Evolutionary conservation across 1,140 invertebrate species (phyloP).

Genomic region (Portunus trituberculatus): DNA sequence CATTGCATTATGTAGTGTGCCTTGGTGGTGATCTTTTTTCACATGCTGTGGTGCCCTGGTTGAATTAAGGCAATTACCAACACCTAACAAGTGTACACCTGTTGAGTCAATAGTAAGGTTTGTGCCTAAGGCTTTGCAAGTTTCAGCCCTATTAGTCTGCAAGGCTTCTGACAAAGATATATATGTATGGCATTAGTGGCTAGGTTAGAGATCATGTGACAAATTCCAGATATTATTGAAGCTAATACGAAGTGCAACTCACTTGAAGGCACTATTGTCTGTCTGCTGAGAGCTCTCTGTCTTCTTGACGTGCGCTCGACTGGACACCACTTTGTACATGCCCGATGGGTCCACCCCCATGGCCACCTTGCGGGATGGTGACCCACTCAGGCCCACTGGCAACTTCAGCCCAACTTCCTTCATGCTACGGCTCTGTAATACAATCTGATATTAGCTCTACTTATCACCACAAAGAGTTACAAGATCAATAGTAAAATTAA

Average conservation of each 20-base stretch:
- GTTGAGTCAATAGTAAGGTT: too few relatives aligned
- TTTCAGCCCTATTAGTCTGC: not conserved
- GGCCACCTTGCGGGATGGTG: conserved; percentile 64
- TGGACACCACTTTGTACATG: conserved; percentile 74
- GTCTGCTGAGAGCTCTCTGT: conserved; percentile 84
- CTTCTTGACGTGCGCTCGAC: conserved; percentile 79
- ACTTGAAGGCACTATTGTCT: conserved; percentile 83
- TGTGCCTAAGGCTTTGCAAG: too few relatives aligned
- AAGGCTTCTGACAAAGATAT: not conserved
- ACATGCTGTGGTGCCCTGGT: too few relatives aligned
- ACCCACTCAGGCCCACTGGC: conserved; percentile 70
- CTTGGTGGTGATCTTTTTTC: too few relatives aligned
- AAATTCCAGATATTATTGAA: not conserved
- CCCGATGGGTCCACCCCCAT: conserved; percentile 70
- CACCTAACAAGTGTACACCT: too few relatives aligned
- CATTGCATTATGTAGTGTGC: too few relatives aligned
- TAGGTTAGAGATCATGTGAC: too few relatives aligned
- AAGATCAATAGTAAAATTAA: not conserved
- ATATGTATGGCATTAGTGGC: conserved; percentile 1
- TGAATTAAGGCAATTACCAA: too few relatives aligned
- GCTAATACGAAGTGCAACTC: conserved; percentile 59
- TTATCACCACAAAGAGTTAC: not conserved
- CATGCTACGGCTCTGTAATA: conserved; percentile 79
- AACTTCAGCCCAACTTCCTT: conserved; percentile 73
- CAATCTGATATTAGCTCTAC: not conserved